A percentile compares a stretch with the other conserved stretches of the same genome.
phyloP scores from a whole-genome alignment of 1,140 invertebrate genomes.

The Drosophila erecta region DNA sequence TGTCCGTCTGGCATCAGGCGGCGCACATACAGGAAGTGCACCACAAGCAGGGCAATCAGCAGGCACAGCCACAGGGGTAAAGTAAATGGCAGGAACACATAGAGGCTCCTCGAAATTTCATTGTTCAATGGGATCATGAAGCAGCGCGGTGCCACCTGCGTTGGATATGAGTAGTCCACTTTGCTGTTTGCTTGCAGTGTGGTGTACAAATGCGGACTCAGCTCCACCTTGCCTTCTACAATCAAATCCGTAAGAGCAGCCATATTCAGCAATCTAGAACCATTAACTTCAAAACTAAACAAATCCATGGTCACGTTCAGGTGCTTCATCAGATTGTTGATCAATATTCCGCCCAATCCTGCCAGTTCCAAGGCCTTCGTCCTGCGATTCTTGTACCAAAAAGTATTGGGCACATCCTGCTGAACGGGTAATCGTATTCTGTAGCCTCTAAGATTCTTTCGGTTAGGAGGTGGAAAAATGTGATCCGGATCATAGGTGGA shows the following conservation, averaged over 20 bases:
- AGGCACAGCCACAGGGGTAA: slow-evolving; percentile 37
- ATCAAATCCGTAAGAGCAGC: slow-evolving; percentile 24
- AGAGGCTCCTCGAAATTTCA: slow-evolving; percentile 34
- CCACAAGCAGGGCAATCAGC: not conserved
- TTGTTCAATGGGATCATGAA: slow-evolving; percentile 58
- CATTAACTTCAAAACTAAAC: slow-evolving; percentile 48
- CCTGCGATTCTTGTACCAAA: slow-evolving; percentile 44
- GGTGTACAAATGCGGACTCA: slow-evolving; percentile 64
- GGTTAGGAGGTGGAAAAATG: slow-evolving; percentile 40
- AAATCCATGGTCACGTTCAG: slow-evolving; percentile 58
- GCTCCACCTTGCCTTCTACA: slow-evolving; percentile 18
- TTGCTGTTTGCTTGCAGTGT: slow-evolving; percentile 17
- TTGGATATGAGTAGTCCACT: slow-evolving; percentile 68
- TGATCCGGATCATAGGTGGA: slow-evolving; percentile 13
- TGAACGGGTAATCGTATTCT: slow-evolving; percentile 57
- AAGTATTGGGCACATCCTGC: slow-evolving; percentile 61
- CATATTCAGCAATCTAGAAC: slow-evolving; percentile 49
- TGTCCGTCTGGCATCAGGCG: not conserved
- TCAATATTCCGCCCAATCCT: slow-evolving; percentile 50
- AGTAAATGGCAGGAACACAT: slow-evolving; percentile 44
- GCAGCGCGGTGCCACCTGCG: slow-evolving; percentile 38
- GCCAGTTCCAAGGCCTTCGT: slow-evolving; percentile 20
- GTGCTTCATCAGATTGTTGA: slow-evolving; percentile 46
- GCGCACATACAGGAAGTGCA: slow-evolving; percentile 2
- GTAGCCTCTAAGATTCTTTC: slow-evolving; percentile 47